Percentiles rank a stretch among this genome's conserved stretches.
These are phyloP conservation scores for Callionymus lyra DNA, from an alignment of 2,113 vertebrate species.

Conservation along the genomic window DNA sequence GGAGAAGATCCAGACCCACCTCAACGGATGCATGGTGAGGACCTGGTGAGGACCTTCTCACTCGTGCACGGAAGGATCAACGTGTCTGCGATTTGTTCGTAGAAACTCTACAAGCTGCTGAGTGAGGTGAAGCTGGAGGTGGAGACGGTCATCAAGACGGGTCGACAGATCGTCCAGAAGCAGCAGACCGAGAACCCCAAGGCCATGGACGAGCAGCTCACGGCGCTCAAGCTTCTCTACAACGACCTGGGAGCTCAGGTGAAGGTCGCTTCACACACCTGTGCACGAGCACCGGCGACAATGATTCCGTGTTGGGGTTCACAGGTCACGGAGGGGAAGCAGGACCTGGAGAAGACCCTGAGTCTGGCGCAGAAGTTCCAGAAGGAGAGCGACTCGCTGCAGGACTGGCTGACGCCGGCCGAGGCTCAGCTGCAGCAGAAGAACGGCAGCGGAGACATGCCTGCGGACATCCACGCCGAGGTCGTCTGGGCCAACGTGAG, in stretches of 20 bases:
- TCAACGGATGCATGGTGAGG: constrained; percentile 88
- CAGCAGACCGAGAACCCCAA: constrained; percentile 96
- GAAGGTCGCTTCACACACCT: neutral
- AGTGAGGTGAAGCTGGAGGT: constrained; percentile 97
- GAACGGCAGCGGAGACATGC: constrained; percentile 72
- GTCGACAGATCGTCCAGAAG: constrained; percentile 95
- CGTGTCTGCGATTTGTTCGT: constrained; percentile 5
- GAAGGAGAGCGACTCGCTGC: constrained; percentile 74
- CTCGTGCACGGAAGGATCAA: neutral
- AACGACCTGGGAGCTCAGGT: constrained; percentile 95
- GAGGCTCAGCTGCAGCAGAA: constrained; percentile 79
- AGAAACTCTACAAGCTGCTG: constrained; percentile 94
- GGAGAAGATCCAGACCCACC: constrained; percentile 79
- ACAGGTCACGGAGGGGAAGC: constrained; percentile 93
- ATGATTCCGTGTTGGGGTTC: neutral
- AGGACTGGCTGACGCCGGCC: constrained; percentile 77
- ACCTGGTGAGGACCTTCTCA: too few species aligned
- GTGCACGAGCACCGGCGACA: neutral
- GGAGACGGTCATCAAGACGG: constrained; percentile 97
- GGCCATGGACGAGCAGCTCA: constrained; percentile 91
- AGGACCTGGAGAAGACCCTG: constrained; percentile 84
- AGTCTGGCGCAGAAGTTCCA: constrained; percentile 77
- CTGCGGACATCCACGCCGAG: constrained; percentile 81
- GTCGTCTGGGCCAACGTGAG: constrained; percentile 90
- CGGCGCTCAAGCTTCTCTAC: constrained; percentile 89